Evolutionary conservation across 2,888 invertebrate species (phyloP).

Genomic region (Nephrotoma flavescens): DNA sequence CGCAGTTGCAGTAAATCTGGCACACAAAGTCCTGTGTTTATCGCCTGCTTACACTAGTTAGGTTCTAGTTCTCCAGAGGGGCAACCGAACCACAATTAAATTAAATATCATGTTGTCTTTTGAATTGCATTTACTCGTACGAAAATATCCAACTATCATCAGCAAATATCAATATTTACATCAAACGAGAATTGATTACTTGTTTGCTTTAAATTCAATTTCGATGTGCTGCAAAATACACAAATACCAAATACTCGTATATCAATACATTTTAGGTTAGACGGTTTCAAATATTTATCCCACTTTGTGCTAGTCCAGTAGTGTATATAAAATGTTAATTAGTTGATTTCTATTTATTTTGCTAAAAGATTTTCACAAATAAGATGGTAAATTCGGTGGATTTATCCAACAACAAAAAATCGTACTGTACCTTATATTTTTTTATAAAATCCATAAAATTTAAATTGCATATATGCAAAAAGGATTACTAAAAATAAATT

Average conservation of each 20-base stretch:
- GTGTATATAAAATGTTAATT: background rate
- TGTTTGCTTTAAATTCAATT: background rate
- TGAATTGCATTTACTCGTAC: background rate
- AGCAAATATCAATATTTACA: background rate
- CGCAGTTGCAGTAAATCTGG: no score
- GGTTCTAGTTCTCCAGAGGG: no score
- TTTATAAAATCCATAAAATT: background rate
- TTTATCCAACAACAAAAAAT: background rate
- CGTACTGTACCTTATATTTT: background rate
- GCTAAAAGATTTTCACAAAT: background rate
- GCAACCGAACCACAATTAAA: no score
- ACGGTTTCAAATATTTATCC: background rate
- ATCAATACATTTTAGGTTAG: background rate
- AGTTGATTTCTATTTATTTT: background rate
- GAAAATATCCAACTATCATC: background rate
- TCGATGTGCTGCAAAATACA: background rate
- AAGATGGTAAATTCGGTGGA: background rate
- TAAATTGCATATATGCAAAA: background rate
- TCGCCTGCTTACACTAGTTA: no score
- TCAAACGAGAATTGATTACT: background rate
- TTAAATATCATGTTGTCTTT: background rate
- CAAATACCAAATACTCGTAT: background rate
- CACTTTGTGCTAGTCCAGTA: background rate
- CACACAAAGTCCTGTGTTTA: no score
- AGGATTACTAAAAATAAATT: background rate